A percentile compares a stretch with the other conserved stretches of the same genome.
Conservation (phyloP, 2,797 vertebrate genomes). For the Gadopsis marmoratus region DNA sequence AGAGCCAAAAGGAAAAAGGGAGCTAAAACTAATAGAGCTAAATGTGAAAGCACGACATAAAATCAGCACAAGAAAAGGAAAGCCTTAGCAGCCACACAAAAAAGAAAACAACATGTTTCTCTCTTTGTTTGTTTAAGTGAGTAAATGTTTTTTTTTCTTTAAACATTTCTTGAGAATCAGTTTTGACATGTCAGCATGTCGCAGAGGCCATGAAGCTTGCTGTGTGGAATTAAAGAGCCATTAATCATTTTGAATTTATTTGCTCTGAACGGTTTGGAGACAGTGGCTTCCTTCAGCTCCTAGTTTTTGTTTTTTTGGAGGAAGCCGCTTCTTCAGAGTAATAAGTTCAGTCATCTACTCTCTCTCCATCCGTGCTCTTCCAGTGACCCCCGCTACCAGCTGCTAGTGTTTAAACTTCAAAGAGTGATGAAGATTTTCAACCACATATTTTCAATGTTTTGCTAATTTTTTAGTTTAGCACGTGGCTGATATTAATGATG, state of each 20-base stretch:
- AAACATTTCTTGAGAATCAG: constrained; percentile 52
- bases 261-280: constrained; percentile 54
- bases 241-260: constrained; percentile 71
- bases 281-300: constrained; percentile 58
- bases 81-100: constrained; percentile 21
- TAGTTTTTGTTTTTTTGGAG: constrained; percentile 53
- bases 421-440: constrained; percentile 71
- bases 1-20: background rate
- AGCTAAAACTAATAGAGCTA: background rate
- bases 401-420: constrained; percentile 76
- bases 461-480: constrained; percentile 75
- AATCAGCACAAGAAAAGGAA: background rate
- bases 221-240: constrained; percentile 57
- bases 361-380: constrained; percentile 54
- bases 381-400: constrained; percentile 71
- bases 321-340: constrained; percentile 68
- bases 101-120: constrained; percentile 33
- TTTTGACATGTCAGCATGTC: constrained; percentile 58
- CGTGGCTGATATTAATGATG: constrained; percentile 72
- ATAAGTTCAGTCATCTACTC: constrained; percentile 58
- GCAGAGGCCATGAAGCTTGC: constrained; percentile 43
- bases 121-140: constrained; percentile 54
- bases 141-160: constrained; percentile 45
- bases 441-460: constrained; percentile 76
- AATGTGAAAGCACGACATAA: background rate